phyloP scores from a whole-genome alignment of 37 sponge, comb jelly and placozoan genomes.

The Spongia lamella region DNA sequence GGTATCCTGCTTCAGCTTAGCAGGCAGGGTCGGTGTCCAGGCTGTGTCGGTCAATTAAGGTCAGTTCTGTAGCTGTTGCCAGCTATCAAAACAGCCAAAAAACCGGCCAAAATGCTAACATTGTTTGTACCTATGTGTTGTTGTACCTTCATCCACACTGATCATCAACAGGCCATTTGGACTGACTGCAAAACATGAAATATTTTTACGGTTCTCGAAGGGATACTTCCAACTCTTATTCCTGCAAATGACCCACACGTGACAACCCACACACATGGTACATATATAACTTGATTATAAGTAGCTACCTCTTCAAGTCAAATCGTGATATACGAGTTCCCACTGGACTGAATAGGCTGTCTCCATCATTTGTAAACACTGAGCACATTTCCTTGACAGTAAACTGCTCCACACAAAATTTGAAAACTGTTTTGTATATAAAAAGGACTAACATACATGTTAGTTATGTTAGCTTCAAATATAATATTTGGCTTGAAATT shows the following conservation, averaged over 20 bases:
- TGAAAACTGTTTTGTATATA: slow-evolving; percentile 81
- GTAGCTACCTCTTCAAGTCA: slow-evolving; percentile 94
- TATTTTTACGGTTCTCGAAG: slow-evolving; percentile 93
- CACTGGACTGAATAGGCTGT: slow-evolving; percentile 89
- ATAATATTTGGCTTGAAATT: no score
- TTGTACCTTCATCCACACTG: slow-evolving; percentile 89
- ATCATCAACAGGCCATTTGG: slow-evolving; percentile 88
- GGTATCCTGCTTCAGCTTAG: no score
- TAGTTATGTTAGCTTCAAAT: no score
- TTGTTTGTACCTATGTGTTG: no score
- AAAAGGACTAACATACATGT: neutral
- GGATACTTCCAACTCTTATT: slow-evolving; percentile 90
- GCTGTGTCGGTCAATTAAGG: no score
- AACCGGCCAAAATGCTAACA: no score
- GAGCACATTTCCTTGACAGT: slow-evolving; percentile 86
- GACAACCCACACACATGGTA: neutral
- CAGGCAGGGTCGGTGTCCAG: no score
- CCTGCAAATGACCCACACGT: slow-evolving; percentile 20
- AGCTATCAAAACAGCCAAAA: no score
- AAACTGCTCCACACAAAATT: slow-evolving; percentile 96
- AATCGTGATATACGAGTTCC: slow-evolving; percentile 94
- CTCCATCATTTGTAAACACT: slow-evolving; percentile 80
- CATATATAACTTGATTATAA: no score
- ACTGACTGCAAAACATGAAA: slow-evolving; percentile 83
- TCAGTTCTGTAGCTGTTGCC: no score